Evolutionary conservation across 1,140 invertebrate genomes (phyloP).

Genomic region (Chymomyza costata): DNA sequence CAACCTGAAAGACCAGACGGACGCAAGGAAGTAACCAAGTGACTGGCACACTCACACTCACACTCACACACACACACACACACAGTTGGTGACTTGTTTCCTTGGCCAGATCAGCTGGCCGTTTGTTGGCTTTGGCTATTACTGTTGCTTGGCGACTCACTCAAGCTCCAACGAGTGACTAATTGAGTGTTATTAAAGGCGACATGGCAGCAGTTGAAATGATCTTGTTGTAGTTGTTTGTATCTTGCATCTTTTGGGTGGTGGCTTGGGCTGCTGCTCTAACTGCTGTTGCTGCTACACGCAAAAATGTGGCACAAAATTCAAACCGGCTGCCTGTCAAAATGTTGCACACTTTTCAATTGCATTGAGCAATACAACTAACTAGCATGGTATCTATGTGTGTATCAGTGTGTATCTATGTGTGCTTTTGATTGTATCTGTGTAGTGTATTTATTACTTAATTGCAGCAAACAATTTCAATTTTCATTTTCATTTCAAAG

Average conservation of each 20-base stretch:
- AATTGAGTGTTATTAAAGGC: too few relatives aligned
- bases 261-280: too few relatives aligned
- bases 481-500: constrained; percentile 8
- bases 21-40: constrained; percentile 1
- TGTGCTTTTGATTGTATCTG: constrained; percentile 3
- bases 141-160: too few relatives aligned
- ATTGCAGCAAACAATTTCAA: constrained; percentile 35
- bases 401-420: background rate
- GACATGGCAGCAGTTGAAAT: too few relatives aligned
- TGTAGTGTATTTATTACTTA: constrained; percentile 57
- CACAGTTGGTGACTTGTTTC: constrained; percentile 11
- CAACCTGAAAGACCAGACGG: constrained; percentile 55
- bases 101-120: constrained; percentile 1
- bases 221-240: too few relatives aligned
- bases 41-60: constrained; percentile 38
- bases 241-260: too few relatives aligned
- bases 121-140: too few relatives aligned
- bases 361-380: too few relatives aligned
- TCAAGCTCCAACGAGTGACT: too few relatives aligned
- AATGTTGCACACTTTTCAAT: too few relatives aligned
- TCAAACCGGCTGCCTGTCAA: constrained; percentile 7
- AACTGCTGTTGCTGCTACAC: too few relatives aligned
- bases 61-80: constrained; percentile 61
- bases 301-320: too few relatives aligned
- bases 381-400: background rate